Conservation (phyloP, 2,888 invertebrate species). For the Melanophora roralis region DNA sequence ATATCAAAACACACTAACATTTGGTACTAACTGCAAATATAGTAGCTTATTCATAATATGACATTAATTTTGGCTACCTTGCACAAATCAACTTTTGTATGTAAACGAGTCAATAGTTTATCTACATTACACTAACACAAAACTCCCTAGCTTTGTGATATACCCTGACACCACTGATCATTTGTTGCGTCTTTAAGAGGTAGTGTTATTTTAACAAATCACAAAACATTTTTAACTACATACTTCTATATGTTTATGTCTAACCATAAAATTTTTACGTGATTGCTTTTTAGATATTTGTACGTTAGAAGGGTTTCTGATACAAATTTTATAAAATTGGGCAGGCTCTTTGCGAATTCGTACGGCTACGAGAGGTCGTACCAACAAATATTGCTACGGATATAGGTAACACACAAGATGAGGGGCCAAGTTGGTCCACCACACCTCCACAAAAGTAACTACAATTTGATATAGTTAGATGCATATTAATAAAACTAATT, state of each 20-base stretch:
- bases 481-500: background rate
- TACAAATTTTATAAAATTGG: conserved; percentile 71
- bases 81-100: too few species aligned
- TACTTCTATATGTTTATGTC: background rate
- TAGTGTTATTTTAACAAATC: too few species aligned
- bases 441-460: conserved; percentile 71
- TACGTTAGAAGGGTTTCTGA: conserved; percentile 23
- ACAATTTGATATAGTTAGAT: conserved; percentile 1
- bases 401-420: conserved; percentile 72
- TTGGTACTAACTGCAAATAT: too few species aligned
- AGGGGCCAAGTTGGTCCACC: conserved; percentile 72
- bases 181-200: too few species aligned
- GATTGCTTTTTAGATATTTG: conserved; percentile 40
- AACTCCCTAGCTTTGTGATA: too few species aligned
- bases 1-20: too few species aligned
- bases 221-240: too few species aligned
- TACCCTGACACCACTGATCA: too few species aligned
- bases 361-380: conserved; percentile 74
- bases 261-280: background rate
- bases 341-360: conserved; percentile 73
- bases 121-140: too few species aligned
- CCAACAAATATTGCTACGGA: conserved; percentile 69
- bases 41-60: too few species aligned
- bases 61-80: too few species aligned
- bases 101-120: too few species aligned